Evolutionary conservation across 2,797 vertebrate species (phyloP).

Genomic region (Echeneis naucrates): DNA sequence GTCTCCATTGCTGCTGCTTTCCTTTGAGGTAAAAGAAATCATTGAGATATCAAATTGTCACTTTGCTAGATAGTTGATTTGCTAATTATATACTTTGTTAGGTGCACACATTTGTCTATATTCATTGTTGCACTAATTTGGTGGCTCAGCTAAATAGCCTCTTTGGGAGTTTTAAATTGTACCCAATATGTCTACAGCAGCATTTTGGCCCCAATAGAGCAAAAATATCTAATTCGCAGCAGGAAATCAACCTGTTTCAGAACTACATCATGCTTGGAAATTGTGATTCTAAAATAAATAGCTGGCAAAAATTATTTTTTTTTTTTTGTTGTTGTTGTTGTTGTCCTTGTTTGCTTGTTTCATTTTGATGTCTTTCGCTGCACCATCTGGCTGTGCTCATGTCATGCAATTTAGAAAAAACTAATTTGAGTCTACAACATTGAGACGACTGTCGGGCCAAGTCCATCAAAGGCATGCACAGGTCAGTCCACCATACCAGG

Average conservation of each 20-base stretch:
- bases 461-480: conserved; percentile 84
- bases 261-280: conserved; percentile 53
- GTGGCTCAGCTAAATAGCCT: background rate
- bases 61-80: background rate
- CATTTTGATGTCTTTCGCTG: conserved; percentile 71
- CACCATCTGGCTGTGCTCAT: conserved; percentile 81
- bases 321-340: too few relatives aligned
- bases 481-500: conserved; percentile 80
- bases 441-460: conserved; percentile 56
- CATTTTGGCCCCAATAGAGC: background rate
- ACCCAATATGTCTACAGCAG: background rate
- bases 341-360: too few relatives aligned
- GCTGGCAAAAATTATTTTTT: conserved; percentile 26
- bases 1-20: conserved; percentile 42
- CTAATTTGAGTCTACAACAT: conserved; percentile 51
- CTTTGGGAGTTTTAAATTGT: background rate
- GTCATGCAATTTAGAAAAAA: conserved; percentile 70
- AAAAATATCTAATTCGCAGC: background rate
- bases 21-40: conserved; percentile 8
- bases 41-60: background rate
- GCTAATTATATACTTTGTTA: background rate
- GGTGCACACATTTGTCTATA: background rate
- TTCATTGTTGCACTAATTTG: background rate
- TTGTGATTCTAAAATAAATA: conserved; percentile 41
- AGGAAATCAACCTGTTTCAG: background rate